Evolutionary conservation across 2,113 vertebrate genomes (phyloP), one percentile per base, ranked within the genome.

Genomic region (Epinephelus fuscoguttatus): DNA sequence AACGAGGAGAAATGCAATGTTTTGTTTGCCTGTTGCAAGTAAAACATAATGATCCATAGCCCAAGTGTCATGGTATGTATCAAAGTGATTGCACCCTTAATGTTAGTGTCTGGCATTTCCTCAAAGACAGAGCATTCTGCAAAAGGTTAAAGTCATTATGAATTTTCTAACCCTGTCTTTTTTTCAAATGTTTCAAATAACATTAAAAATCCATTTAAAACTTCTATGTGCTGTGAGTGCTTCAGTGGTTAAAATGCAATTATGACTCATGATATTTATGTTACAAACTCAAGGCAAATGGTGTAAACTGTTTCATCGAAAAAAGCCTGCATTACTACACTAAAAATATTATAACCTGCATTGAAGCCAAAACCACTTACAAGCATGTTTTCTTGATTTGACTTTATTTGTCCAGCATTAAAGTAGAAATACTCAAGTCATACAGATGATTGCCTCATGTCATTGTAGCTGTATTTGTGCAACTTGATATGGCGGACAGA

Each of bases 371-470:
- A 75, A 75, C 7, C 76, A 69, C 21, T 4, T 23, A 3, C 19
- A 25, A 56, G 42, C 75, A 49, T 1, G 17, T 83, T 84, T 81
- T 71, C 56, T 84, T 60, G 23, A 60, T 84, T 53, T 82, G 60
- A 84, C 81, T 93, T 94, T 93, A 93, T 93, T 94, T 73, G 59
- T 76, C 82, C 91, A 85, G 86, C 76, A 84, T 87, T 75, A 72
- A 89, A 80, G 88, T 92, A 92, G 86, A 93, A 92, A 93, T 64
- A 91, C 73, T 86, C 0, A 23, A 59, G 83, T 79, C 63, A 42
- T 85, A 90, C 89, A 89, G 86, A 85, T 80, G 82, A 70, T 79
- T 55, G 88, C 72, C 68, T 87, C 50, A 30, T 81, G 75, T 86
- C 73, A 67, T 37, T 66, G 66, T 19, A 87, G 88, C 84, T 76